Evolutionary conservation across 2,888 invertebrate species (phyloP).

Genomic region (Machimus atricapillus): DNA sequence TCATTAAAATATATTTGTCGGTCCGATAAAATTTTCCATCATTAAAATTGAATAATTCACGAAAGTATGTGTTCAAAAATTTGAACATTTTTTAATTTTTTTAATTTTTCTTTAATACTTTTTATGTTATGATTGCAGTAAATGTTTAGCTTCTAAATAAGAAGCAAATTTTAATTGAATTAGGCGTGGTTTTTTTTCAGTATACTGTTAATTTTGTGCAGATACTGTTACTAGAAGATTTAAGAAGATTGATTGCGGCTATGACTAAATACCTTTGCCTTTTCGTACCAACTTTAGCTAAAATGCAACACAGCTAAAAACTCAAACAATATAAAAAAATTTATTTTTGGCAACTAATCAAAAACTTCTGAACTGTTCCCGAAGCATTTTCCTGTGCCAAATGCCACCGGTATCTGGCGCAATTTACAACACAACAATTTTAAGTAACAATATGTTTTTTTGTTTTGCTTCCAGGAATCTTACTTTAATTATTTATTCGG

Average conservation of each 20-base stretch:
- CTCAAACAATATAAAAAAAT: neutral
- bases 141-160: too few species aligned
- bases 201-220: too few species aligned
- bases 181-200: too few species aligned
- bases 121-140: too few species aligned
- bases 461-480: conserved; percentile 74
- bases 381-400: neutral
- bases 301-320: neutral
- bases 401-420: neutral
- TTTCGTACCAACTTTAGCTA: neutral
- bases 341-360: neutral
- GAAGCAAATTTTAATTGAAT: too few species aligned
- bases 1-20: too few species aligned
- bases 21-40: too few species aligned
- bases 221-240: too few species aligned
- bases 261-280: neutral
- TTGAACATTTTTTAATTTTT: too few species aligned
- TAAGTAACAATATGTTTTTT: neutral
- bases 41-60: too few species aligned
- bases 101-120: too few species aligned
- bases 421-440: neutral
- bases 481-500: conserved; percentile 98
- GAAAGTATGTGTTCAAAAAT: too few species aligned
- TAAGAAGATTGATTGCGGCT: neutral
- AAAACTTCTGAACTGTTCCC: neutral